phyloP scores from a whole-genome alignment of 2,888 invertebrate species.

The Mactromeris polynyma region DNA sequence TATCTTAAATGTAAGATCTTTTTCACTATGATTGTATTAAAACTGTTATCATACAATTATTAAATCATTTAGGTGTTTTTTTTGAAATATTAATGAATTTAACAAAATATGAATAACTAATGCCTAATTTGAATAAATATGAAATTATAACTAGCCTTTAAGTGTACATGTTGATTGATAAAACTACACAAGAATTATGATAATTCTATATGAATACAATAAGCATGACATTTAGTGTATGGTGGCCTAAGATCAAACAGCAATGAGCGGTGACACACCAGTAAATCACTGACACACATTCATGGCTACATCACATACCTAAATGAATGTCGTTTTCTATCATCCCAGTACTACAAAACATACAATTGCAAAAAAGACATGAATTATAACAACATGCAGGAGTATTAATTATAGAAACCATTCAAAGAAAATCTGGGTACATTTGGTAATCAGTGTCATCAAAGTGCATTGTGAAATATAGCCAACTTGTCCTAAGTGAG shows the following conservation, averaged over 20 bases:
- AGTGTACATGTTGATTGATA: too few relatives aligned
- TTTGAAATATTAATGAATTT: too few relatives aligned
- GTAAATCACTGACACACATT: slow-evolving; percentile 14
- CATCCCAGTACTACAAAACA: slow-evolving; percentile 61
- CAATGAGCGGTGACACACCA: background rate
- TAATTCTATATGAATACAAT: background rate
- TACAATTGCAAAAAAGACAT: slow-evolving; percentile 6
- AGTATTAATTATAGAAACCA: background rate
- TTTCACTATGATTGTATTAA: too few relatives aligned
- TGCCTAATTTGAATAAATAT: too few relatives aligned
- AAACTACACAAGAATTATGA: background rate
- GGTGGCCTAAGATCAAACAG: background rate
- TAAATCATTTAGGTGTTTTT: too few relatives aligned
- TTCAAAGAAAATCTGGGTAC: background rate
- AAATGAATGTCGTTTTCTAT: slow-evolving; percentile 58
- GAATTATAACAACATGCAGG: slow-evolving; percentile 5
- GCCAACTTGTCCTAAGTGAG: too few relatives aligned
- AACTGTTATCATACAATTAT: too few relatives aligned
- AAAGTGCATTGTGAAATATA: background rate
- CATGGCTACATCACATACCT: slow-evolving; percentile 47
- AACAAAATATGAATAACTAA: too few relatives aligned
- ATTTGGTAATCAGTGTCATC: background rate
- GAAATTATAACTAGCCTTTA: too few relatives aligned
- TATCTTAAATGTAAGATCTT: too few relatives aligned
- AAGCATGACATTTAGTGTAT: background rate